Evolutionary conservation across 1,140 invertebrate genomes (phyloP).

Genomic region (Bombus pyrosoma): DNA sequence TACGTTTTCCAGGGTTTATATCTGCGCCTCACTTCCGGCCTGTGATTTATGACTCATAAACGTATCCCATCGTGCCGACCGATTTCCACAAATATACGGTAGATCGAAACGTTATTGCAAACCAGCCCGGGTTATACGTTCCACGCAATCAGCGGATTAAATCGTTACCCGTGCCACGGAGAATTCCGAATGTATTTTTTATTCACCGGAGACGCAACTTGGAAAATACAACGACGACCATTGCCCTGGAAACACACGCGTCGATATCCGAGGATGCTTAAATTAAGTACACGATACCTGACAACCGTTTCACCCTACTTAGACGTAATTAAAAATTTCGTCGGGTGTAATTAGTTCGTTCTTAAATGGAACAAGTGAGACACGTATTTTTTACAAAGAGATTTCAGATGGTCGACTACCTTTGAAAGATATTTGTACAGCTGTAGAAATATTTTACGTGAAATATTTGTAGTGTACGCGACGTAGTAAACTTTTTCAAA

Average conservation of each 20-base stretch:
- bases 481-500: too few species aligned
- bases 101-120: constrained; percentile 45
- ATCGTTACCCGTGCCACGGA: constrained; percentile 36
- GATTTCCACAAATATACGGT: constrained; percentile 52
- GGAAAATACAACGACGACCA: not conserved
- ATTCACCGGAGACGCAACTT: constrained; percentile 37
- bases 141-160: constrained; percentile 50
- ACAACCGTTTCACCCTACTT: not conserved
- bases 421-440: not conserved
- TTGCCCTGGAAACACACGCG: not conserved
- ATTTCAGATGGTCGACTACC: too few species aligned
- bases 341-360: not conserved
- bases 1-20: constrained; percentile 46
- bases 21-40: not conserved
- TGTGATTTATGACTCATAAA: constrained; percentile 50
- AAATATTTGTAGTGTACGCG: too few species aligned
- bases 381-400: too few species aligned
- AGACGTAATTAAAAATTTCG: constrained; percentile 10
- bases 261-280: not conserved
- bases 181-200: constrained; percentile 40
- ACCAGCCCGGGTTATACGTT: constrained; percentile 29
- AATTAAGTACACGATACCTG: not conserved
- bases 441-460: too few species aligned
- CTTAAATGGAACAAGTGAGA: not conserved
- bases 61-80: constrained; percentile 44